Conservation (phyloP, 2,113 vertebrate species). For the Megaptera novaeangliae region DNA sequence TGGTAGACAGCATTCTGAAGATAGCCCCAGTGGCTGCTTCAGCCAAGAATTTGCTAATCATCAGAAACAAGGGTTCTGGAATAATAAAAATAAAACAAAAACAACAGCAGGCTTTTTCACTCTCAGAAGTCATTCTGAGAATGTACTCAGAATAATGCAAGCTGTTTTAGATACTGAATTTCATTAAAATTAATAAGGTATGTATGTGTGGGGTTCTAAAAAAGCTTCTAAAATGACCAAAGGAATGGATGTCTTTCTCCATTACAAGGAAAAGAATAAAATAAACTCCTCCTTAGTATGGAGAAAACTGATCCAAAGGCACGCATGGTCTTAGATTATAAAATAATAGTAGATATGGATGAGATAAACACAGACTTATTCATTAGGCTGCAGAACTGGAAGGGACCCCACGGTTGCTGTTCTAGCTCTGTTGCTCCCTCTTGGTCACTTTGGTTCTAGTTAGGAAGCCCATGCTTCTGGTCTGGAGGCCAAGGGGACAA, state of each 20-base stretch:
- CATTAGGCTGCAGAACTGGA: neutral
- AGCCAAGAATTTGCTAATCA: neutral
- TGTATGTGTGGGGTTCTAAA: neutral
- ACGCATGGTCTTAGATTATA: neutral
- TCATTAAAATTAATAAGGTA: neutral
- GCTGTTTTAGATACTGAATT: neutral
- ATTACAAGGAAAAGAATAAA: neutral
- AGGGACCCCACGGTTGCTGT: neutral
- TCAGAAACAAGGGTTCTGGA: neutral
- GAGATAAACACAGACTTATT: neutral
- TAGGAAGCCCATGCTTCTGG: neutral
- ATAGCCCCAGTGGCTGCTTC: neutral
- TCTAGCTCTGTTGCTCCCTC: neutral
- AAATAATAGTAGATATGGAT: neutral
- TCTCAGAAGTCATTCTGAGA: neutral
- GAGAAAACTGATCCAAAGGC: neutral
- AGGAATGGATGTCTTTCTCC: neutral
- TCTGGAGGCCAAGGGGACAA: neutral
- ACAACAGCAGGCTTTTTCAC: neutral
- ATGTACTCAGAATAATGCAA: neutral
- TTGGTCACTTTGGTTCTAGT: neutral
- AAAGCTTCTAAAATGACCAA: neutral
- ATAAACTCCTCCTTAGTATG: neutral
- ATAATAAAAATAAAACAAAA: neutral
- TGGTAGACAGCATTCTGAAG: neutral